phyloP scores from a whole-genome alignment of 2,113 vertebrate genomes.

The Eretmochelys imbricata region DNA sequence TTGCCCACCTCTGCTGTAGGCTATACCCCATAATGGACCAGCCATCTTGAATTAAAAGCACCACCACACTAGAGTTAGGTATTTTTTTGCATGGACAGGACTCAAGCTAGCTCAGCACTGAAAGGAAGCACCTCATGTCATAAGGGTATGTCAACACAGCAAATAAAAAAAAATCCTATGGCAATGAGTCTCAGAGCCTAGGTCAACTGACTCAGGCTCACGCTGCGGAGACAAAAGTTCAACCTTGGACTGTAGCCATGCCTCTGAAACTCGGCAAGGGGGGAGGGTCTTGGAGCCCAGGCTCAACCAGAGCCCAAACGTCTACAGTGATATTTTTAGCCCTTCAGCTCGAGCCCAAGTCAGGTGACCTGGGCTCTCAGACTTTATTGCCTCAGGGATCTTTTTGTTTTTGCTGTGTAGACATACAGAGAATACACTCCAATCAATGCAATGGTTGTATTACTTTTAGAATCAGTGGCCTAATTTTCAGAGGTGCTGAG shows the following conservation, averaged over 20 bases:
- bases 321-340: neutral
- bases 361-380: neutral
- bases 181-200: too few relatives aligned
- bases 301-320: neutral
- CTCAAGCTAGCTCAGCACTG: neutral
- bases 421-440: neutral
- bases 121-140: too few relatives aligned
- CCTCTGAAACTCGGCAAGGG: neutral
- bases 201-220: too few relatives aligned
- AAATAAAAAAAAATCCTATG: too few relatives aligned
- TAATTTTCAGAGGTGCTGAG: neutral
- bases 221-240: too few relatives aligned
- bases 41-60: too few relatives aligned
- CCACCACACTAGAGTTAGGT: too few relatives aligned
- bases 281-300: neutral
- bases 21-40: fast-evolving
- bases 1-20: neutral
- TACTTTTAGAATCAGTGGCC: neutral
- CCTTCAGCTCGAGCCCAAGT: too few relatives aligned
- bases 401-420: neutral
- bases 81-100: fast-evolving
- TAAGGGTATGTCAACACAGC: too few relatives aligned
- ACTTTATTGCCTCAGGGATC: neutral
- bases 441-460: too few relatives aligned
- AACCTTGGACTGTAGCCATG: too few relatives aligned